These are phyloP conservation scores for Hyaena hyaena DNA, from an alignment of 2,113 vertebrate genomes.

Conservation along the genomic window DNA sequence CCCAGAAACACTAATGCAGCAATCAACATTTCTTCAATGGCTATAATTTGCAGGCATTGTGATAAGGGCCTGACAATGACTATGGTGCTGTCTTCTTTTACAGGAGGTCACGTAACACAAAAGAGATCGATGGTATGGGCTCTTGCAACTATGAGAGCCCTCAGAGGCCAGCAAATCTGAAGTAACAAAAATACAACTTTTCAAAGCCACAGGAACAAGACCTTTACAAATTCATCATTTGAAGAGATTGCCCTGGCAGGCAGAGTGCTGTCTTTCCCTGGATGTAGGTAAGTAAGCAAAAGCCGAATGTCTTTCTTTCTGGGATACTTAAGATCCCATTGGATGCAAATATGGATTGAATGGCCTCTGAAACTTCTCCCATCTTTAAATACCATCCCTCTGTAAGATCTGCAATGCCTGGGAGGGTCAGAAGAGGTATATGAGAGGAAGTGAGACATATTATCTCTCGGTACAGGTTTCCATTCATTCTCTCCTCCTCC, in stretches of 20 bases:
- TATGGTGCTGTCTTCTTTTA: neutral
- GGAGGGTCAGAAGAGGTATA: neutral
- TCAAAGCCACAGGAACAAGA: neutral
- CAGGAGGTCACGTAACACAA: neutral
- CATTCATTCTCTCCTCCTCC: slow-evolving; percentile 91
- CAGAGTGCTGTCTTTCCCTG: neutral
- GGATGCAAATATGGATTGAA: neutral
- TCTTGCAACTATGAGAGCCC: neutral
- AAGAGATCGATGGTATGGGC: neutral
- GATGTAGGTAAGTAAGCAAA: neutral
- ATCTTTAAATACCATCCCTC: neutral
- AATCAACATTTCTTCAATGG: neutral
- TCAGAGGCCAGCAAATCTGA: neutral
- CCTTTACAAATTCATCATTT: neutral
- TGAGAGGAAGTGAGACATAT: slow-evolving; percentile 75
- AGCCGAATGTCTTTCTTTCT: neutral
- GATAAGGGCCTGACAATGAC: neutral
- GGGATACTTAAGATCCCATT: neutral
- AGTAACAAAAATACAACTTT: neutral
- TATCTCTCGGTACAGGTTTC: slow-evolving; percentile 86
- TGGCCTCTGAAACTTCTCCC: neutral
- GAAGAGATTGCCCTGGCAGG: neutral
- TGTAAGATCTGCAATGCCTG: neutral
- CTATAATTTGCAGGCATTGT: neutral
- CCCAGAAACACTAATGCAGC: neutral